phyloP scores from a whole-genome alignment of 1,140 invertebrate species.

The Ephestia elutella region DNA sequence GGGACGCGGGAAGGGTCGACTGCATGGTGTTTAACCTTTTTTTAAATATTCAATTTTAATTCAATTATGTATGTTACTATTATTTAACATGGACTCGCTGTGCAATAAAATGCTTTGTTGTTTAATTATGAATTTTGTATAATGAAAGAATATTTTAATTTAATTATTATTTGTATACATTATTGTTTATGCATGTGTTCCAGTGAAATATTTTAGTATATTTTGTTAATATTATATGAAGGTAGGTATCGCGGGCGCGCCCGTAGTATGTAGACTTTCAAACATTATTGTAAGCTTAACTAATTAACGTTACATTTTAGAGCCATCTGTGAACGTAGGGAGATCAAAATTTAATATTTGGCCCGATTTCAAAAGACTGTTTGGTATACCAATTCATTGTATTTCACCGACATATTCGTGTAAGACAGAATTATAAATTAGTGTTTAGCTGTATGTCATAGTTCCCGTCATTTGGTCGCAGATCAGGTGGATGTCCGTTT shows the following conservation, averaged over 20 bases:
- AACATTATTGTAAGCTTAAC: constrained; percentile 54
- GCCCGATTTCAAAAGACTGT: constrained; percentile 74
- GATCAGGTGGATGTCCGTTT: constrained; percentile 49
- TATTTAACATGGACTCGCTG: constrained; percentile 65
- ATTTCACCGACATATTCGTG: constrained; percentile 53
- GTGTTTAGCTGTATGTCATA: constrained; percentile 53
- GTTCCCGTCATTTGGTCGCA: constrained; percentile 41
- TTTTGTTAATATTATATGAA: constrained; percentile 20
- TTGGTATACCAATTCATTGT: constrained; percentile 71
- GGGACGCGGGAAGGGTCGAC: neutral
- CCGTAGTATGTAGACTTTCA: constrained; percentile 31
- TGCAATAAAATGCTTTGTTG: constrained; percentile 70
- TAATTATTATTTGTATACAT: constrained; percentile 48
- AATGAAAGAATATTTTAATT: constrained; percentile 55
- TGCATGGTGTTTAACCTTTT: neutral
- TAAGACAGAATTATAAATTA: constrained; percentile 53
- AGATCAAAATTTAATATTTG: constrained; percentile 72
- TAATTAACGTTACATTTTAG: constrained; percentile 42
- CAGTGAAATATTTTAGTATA: constrained; percentile 41
- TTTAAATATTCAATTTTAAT: constrained; percentile 24
- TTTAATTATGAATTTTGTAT: constrained; percentile 63
- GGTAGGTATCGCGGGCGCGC: constrained; percentile 17
- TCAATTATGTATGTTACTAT: constrained; percentile 50
- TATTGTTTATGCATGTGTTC: constrained; percentile 46
- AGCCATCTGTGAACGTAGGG: constrained; percentile 61